phyloP scores from a whole-genome alignment of 2,888 invertebrate genomes.

The Beris chalybata region DNA sequence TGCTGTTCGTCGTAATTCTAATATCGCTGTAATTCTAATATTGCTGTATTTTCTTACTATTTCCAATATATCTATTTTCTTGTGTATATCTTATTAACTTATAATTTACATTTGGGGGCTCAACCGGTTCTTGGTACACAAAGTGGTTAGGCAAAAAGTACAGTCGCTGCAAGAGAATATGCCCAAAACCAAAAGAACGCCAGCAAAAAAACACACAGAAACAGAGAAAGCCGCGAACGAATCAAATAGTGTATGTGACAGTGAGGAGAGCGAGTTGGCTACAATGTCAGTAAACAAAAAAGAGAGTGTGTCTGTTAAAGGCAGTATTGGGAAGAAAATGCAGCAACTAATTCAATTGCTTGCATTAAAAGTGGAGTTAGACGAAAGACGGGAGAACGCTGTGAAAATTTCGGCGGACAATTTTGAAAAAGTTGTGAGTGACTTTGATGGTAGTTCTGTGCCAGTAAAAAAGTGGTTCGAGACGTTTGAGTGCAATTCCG shows the following conservation, averaged over 20 bases:
- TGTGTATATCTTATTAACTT: too few relatives aligned
- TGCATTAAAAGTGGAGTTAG: background rate
- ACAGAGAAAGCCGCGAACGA: background rate
- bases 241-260: too few relatives aligned
- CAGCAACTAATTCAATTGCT: slow-evolving; percentile 1
- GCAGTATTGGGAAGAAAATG: background rate
- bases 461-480: background rate
- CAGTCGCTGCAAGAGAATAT: too few relatives aligned
- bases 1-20: too few relatives aligned
- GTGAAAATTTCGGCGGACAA: background rate
- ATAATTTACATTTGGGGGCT: too few relatives aligned
- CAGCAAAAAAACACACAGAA: background rate
- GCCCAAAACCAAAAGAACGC: background rate
- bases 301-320: background rate
- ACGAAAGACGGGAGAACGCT: background rate
- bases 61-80: too few relatives aligned
- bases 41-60: too few relatives aligned
- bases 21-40: too few relatives aligned
- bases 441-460: background rate
- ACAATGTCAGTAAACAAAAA: background rate
- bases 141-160: too few relatives aligned
- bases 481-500: background rate
- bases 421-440: slow-evolving; percentile 3
- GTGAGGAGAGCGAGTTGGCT: background rate
- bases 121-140: too few relatives aligned